phyloP scores from a whole-genome alignment of 2,113 vertebrate species.

The Gorsachius goisagi region DNA sequence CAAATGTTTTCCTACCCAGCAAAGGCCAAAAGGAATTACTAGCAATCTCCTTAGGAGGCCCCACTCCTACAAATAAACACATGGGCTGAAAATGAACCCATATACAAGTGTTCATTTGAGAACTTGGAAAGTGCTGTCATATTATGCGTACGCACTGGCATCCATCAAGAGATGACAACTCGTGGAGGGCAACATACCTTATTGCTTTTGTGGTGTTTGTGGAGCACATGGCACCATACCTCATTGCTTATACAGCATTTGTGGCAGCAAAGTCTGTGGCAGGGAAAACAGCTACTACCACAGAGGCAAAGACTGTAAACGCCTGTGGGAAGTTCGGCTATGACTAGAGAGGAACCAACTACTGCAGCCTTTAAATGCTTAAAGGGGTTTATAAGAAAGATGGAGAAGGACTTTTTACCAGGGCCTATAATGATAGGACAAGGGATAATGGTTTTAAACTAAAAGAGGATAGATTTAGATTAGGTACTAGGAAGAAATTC shows the following conservation, averaged over 20 bases:
- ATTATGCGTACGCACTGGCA: accelerated
- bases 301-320: not conserved
- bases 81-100: not conserved
- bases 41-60: not conserved
- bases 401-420: not conserved
- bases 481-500: not conserved
- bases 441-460: not conserved
- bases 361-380: not conserved
- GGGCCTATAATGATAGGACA: not conserved
- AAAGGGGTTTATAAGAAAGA: not conserved
- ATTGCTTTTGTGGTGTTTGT: not conserved
- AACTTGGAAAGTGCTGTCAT: not conserved
- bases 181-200: accelerated
- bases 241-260: not conserved
- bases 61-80: not conserved
- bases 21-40: not conserved
- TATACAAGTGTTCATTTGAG: not conserved
- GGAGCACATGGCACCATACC: not conserved
- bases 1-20: not conserved
- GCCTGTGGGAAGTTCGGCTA: not conserved
- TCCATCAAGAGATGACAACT: not conserved
- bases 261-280: not conserved
- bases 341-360: not conserved
- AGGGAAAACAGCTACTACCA: not conserved
- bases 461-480: not conserved